phyloP scores from a whole-genome alignment of 2,113 vertebrate species.

The Callopanchax toddi region DNA sequence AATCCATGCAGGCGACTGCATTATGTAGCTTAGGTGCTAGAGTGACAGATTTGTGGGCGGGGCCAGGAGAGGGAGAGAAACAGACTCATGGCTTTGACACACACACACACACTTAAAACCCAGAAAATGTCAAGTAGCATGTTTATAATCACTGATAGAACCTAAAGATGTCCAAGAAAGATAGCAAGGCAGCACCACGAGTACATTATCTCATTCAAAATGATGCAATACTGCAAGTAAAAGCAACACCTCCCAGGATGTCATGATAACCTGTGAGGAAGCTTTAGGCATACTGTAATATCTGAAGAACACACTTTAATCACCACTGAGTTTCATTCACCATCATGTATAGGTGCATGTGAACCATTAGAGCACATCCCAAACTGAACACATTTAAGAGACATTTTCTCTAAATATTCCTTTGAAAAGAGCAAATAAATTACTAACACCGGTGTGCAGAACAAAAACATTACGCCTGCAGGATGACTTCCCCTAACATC shows the following conservation, averaged over 20 bases:
- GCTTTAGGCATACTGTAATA: no score
- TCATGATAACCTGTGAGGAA: neutral
- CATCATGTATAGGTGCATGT: no score
- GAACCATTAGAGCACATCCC: no score
- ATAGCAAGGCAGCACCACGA: neutral
- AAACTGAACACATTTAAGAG: neutral
- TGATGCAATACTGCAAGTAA: constrained; percentile 56
- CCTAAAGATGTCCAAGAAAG: no score
- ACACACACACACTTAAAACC: constrained; percentile 5
- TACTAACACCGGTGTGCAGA: constrained; percentile 27
- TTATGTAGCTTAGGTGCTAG: constrained; percentile 55
- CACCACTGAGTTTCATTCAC: no score
- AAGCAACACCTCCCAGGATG: constrained; percentile 7
- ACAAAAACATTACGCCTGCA: constrained; percentile 18
- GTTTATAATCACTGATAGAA: neutral
- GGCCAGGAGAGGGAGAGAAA: constrained; percentile 1
- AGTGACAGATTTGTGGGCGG: constrained; percentile 10
- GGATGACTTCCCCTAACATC: neutral
- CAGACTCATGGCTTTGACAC: constrained; percentile 1
- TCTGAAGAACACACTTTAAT: no score
- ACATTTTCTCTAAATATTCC: neutral
- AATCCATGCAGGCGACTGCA: constrained; percentile 65
- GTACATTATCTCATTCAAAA: constrained; percentile 7
- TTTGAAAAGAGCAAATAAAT: constrained; percentile 3
- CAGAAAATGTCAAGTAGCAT: constrained; percentile 18